phyloP scores from a whole-genome alignment of 2,888 invertebrate species.

The Luperina nickerlii region DNA sequence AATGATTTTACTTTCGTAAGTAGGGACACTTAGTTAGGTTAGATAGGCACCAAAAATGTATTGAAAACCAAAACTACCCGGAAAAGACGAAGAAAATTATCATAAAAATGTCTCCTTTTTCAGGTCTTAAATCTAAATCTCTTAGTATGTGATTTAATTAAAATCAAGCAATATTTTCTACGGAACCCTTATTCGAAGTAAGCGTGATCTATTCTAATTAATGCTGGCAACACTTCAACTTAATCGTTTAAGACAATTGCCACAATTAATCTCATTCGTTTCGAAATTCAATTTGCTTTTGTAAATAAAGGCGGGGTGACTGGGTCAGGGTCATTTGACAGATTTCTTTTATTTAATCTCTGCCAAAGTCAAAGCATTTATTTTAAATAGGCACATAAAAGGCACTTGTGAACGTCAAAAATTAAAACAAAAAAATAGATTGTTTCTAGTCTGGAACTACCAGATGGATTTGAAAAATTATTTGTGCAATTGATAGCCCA shows the following conservation, averaged over 20 bases:
- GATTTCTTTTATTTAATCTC: conserved; percentile 45
- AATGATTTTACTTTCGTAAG: too few species aligned
- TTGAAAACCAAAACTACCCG: neutral
- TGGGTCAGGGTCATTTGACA: conserved; percentile 62
- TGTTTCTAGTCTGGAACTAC: neutral
- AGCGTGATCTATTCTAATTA: conserved; percentile 59
- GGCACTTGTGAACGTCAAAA: too few species aligned
- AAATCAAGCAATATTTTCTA: conserved; percentile 14
- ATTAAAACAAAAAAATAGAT: too few species aligned
- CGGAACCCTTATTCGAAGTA: conserved; percentile 51
- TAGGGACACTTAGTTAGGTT: too few species aligned
- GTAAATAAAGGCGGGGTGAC: conserved; percentile 60
- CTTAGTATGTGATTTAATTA: neutral
- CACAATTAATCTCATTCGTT: conserved; percentile 71
- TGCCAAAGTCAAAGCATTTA: too few species aligned
- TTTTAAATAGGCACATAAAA: too few species aligned
- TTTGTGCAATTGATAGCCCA: too few species aligned
- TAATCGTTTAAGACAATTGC: conserved; percentile 71
- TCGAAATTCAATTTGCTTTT: conserved; percentile 70
- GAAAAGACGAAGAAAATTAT: too few species aligned
- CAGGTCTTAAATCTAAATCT: too few species aligned
- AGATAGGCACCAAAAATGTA: neutral
- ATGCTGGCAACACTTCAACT: conserved; percentile 63
- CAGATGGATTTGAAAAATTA: neutral
- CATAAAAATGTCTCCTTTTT: too few species aligned